Conservation (phyloP, 2,797 vertebrate species). For the Xiphorhynchus erythropygius region DNA sequence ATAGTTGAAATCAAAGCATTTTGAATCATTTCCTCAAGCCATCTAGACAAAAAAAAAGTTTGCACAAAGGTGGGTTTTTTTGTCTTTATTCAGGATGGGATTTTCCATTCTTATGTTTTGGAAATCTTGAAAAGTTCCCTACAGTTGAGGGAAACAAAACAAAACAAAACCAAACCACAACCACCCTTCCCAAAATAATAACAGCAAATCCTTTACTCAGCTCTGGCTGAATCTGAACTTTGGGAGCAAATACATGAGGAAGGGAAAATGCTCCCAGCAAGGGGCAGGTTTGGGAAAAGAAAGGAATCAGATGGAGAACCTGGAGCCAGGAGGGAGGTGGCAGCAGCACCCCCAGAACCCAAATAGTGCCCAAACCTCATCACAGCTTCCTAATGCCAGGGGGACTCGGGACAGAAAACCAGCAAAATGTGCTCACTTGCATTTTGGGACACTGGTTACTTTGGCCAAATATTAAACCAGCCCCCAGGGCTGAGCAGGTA, state of each 20-base stretch:
- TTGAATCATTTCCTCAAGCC: background rate
- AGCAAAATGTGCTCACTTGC: background rate
- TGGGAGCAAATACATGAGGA: background rate
- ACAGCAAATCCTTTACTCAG: background rate
- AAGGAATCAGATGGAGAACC: background rate
- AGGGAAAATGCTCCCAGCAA: background rate
- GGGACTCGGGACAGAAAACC: background rate
- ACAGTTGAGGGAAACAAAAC: too few species aligned
- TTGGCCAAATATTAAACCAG: conserved; percentile 44
- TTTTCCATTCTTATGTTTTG: background rate
- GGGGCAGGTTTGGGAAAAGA: background rate
- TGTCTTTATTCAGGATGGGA: background rate
- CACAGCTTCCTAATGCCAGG: background rate
- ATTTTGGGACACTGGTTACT: background rate
- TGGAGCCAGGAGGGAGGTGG: background rate
- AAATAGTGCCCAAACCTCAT: background rate
- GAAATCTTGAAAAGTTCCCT: background rate
- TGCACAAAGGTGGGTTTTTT: background rate
- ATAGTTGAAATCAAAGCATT: background rate
- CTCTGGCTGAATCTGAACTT: background rate
- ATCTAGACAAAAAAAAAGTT: background rate
- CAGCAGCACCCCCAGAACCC: background rate
- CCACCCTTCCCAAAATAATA: background rate
- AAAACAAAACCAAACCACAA: too few species aligned
- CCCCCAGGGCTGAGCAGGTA: conserved; percentile 35